Base-by-base conservation (phyloP, 2,113 vertebrate genomes). In the Caretta caretta region DNA sequence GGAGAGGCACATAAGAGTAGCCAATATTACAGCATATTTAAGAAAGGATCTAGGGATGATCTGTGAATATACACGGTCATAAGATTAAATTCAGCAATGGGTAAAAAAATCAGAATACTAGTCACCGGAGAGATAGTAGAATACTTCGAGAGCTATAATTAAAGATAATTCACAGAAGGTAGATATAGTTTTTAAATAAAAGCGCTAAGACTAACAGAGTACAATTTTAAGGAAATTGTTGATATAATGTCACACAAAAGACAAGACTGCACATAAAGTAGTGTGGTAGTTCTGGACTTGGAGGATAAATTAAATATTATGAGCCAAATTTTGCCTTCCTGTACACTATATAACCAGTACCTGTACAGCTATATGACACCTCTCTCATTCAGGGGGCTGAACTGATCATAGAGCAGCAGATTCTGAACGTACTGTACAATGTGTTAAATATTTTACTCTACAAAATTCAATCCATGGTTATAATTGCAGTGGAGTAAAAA, bases 31-130 rank as follows among this genome's bases (percentile, higher is more conserved):
- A 92, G 6, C 6, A 13, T 88, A 25, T 80, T 94, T 96, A 94
- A 89, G 84, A 92, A 96, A 80, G 46, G 81, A 96, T 94, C n/a
- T 95, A 54, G 56, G 54, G 27, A 24, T 89, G 46, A 93, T 88
- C 46, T 14, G 13, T 82, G 49, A 79, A 90, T 90, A 3, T 42
- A 83, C 83, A 84, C 8, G 84, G 12, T 1, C 29, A 31, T 84
- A 76, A 88, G 5, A 92, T 91, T 93, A 93, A 96, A 91, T 83
- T 94, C n/a, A 53, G 48, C 86, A 87, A 88, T 46, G 27, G 11
- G 10, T 82, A 81, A 88, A 92, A 80, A 17, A 29, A 56, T 10
- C 87, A 54, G 5, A 90, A 81, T 57, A 1, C 1, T 79, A 91
- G 46, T 88, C n/a, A 76, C 50, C 17, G 16, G 75, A 80, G 83